Conservation (phyloP, 2,113 vertebrate species). For the Periophthalmus modestus region DNA sequence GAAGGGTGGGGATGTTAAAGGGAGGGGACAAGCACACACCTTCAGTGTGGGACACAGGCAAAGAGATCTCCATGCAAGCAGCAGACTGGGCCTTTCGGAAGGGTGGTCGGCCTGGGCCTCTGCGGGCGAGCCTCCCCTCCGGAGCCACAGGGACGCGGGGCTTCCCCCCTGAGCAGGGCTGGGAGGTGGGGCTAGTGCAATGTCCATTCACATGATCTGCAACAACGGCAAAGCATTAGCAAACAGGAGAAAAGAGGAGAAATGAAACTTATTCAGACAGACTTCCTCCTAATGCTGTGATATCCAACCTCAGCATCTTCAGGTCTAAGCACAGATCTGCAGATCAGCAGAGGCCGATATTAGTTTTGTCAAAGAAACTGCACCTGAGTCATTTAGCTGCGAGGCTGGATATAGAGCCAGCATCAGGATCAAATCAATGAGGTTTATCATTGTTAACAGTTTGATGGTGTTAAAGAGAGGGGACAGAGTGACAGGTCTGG, state of each 20-base stretch:
- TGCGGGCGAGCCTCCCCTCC: conserved; percentile 89
- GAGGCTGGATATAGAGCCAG: conserved; percentile 51
- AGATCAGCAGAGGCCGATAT: conserved; percentile 2
- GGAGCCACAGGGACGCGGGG: conserved; percentile 85
- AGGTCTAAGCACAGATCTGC: not conserved
- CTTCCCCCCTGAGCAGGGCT: conserved; percentile 88
- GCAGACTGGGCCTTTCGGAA: conserved; percentile 99
- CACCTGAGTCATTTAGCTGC: conserved; percentile 22
- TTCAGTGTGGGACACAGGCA: conserved; percentile 95
- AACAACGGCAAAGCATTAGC: conserved; percentile 81
- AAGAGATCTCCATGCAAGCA: conserved; percentile 99
- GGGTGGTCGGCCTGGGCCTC: conserved; percentile 91
- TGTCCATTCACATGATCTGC: conserved; percentile 98
- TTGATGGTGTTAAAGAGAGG: conserved; percentile 37
- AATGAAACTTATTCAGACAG: conserved; percentile 35
- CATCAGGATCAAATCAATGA: conserved; percentile 44
- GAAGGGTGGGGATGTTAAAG: conserved; percentile 41
- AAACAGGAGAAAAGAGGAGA: conserved; percentile 56
- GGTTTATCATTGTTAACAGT: conserved; percentile 32
- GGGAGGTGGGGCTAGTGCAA: conserved; percentile 94
- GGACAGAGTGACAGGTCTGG: conserved; percentile 26
- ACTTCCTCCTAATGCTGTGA: conserved; percentile 30
- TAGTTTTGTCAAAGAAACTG: not conserved
- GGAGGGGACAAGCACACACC: conserved; percentile 83
- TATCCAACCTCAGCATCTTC: conserved; percentile 45